Evolutionary conservation across 2,113 vertebrate genomes (phyloP), one percentile per base, ranked within the genome.

Genomic region (human): DNA sequence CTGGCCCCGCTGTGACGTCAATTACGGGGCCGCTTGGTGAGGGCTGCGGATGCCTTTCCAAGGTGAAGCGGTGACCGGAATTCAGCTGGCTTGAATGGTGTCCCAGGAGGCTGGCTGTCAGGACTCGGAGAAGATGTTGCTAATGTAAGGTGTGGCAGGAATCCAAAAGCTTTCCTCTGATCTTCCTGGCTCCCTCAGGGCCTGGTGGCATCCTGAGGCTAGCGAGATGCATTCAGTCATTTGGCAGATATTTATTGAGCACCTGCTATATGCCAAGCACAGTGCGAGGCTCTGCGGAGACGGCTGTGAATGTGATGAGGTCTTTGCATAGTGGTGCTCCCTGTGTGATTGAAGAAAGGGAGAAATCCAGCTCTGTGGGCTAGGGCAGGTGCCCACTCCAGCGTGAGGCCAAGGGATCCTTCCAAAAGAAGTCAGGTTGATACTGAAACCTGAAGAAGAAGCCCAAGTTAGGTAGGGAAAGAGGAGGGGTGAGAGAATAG

Each of bases 1-100:
- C 89, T 90, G 91, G 96, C 89, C 76, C 66, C 3, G 4, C 30
- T 12, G 57, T 73, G 88, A 96, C 40, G 59, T 97, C 93, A 96
- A 7, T 84, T 93, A 70, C 70, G 27, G 38, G 84, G 91, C 93
- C 78, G 89, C 66, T 73, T 1, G 30, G 40, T 75, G 90, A 85
- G 90, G 90, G 94, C 97, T 6, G 66, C 0, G 18, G 94, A 86
- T 68, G 89, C 84, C 86, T 97, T 91, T 87, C 88, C 96, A 93
- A 97, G 96, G 95, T 86, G 96, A 96, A 87, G 93, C 45, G 10
- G 91, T 96, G 94, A 93, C 97, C 1, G 87, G 96, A 98, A 98
- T 93, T 81, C 82, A 80, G 89, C 92, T 13, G 57, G 83, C 85
- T 98, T 93, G 17, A 18, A 61, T 61, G 90, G 81, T 4, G 0